Evolutionary conservation across 2,888 invertebrate species (phyloP).

Genomic region (Caenorhabditis sp.): DNA sequence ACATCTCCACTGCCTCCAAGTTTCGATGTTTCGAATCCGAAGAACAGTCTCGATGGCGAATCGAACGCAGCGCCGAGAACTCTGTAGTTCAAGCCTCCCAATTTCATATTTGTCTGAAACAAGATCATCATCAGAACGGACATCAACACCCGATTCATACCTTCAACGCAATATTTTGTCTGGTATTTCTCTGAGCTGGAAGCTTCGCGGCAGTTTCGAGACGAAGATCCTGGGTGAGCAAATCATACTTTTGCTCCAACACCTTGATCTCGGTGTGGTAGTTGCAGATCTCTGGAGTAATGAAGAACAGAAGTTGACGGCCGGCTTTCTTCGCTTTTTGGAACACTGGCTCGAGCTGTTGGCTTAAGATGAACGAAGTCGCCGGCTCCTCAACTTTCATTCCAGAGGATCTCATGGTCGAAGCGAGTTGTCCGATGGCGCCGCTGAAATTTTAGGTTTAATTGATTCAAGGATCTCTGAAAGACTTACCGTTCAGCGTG

Average conservation of each 20-base stretch:
- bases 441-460: no score
- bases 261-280: constrained; percentile 45
- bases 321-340: neutral
- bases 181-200: constrained; percentile 6
- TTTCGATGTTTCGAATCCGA: constrained; percentile 45
- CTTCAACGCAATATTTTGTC: constrained; percentile 46
- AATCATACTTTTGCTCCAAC: constrained; percentile 47
- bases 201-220: constrained; percentile 14
- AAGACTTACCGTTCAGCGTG: neutral
- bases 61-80: neutral
- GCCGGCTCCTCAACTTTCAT: no score
- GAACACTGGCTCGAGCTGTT: no score
- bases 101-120: constrained; percentile 42
- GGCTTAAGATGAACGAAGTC: no score
- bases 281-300: constrained; percentile 25
- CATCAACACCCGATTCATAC: neutral
- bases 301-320: constrained; percentile 28
- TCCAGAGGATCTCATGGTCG: no score
- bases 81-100: constrained; percentile 51
- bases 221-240: constrained; percentile 51
- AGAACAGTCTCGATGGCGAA: neutral
- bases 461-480: no score
- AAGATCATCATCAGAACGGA: no score
- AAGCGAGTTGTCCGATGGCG: no score
- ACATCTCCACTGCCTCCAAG: neutral